These are phyloP conservation scores for Drosophila tropicalis DNA, from an alignment of 1,140 invertebrate species.

Conservation along the genomic window DNA sequence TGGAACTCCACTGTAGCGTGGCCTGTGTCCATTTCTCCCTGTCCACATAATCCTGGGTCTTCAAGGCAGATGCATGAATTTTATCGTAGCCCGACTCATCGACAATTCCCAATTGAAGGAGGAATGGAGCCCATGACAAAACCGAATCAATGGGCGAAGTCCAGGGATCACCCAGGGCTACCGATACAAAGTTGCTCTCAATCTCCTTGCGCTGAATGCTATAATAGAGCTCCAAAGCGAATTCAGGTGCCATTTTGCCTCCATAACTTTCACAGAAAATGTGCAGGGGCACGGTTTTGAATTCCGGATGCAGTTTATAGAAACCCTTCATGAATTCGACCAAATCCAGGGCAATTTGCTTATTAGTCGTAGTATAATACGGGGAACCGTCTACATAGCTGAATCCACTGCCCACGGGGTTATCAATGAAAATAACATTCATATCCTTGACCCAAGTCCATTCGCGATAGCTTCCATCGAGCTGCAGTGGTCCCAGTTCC, in stretches of 20 bases:
- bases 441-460: slow-evolving; percentile 91
- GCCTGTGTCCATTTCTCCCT: slow-evolving; percentile 85
- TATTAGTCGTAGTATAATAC: slow-evolving; percentile 87
- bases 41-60: slow-evolving; percentile 84
- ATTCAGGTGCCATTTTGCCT: slow-evolving; percentile 95
- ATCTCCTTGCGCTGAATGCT: slow-evolving; percentile 87
- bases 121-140: slow-evolving; percentile 90
- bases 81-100: slow-evolving; percentile 85
- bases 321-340: slow-evolving; percentile 88
- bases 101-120: slow-evolving; percentile 85
- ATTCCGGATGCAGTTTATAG: slow-evolving; percentile 86
- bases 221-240: slow-evolving; percentile 85
- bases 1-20: slow-evolving; percentile 86
- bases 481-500: slow-evolving; percentile 89
- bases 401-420: slow-evolving; percentile 94
- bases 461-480: slow-evolving; percentile 87
- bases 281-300: slow-evolving; percentile 89
- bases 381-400: slow-evolving; percentile 88
- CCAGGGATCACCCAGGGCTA: slow-evolving; percentile 93
- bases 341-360: slow-evolving; percentile 91
- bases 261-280: slow-evolving; percentile 94
- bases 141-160: slow-evolving; percentile 93
- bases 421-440: slow-evolving; percentile 95
- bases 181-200: slow-evolving; percentile 89
- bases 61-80: slow-evolving; percentile 84